Conservation (phyloP, 2,888 invertebrate genomes). For the Aspidiotus rigidus region DNA sequence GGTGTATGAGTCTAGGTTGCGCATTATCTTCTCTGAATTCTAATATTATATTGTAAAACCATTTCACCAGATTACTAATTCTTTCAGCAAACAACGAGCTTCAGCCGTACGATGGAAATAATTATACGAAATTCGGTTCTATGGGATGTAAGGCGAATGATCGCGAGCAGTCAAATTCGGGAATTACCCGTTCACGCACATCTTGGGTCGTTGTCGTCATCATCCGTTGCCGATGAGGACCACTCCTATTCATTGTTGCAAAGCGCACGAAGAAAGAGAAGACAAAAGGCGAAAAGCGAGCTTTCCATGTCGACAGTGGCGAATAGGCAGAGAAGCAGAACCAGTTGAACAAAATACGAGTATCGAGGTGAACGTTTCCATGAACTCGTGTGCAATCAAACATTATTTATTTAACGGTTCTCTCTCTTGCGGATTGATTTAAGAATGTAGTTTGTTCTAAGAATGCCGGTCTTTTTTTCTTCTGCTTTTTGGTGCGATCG, state of each 20-base stretch:
- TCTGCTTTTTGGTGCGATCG: constrained; percentile 13
- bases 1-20: no score
- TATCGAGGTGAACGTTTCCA: constrained; percentile 24
- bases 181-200: no score
- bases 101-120: no score
- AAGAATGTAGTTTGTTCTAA: constrained; percentile 26
- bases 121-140: no score
- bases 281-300: neutral
- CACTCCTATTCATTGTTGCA: neutral
- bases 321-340: constrained; percentile 8
- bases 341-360: constrained; percentile 30
- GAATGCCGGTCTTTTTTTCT: constrained; percentile 30
- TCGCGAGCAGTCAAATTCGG: no score
- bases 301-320: neutral
- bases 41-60: no score
- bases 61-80: no score
- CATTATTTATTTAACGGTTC: constrained; percentile 31
- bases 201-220: no score
- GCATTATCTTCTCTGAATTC: no score
- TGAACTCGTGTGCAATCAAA: constrained; percentile 22
- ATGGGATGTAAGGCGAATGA: no score
- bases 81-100: no score
- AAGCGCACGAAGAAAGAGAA: neutral
- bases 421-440: constrained; percentile 14
- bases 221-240: neutral